Percentiles rank a stretch among this genome's conserved stretches.
These are phyloP conservation scores for Bombus turneri DNA, from an alignment of 1,140 invertebrate genomes.

Conservation along the genomic window DNA sequence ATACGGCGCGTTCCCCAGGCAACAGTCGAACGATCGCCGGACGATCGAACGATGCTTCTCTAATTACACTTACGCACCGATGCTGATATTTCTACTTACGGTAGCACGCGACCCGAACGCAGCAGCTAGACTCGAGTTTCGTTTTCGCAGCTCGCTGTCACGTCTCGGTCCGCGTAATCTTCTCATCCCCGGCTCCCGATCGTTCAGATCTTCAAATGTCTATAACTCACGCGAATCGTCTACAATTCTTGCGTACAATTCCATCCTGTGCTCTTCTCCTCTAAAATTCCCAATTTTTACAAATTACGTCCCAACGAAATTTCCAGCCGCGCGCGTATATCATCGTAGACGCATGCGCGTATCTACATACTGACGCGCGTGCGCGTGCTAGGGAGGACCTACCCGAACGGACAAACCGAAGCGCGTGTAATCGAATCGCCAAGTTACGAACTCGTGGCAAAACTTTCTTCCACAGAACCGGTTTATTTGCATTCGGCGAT, in stretches of 20 bases:
- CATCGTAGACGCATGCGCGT: no score
- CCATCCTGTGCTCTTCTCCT: background rate
- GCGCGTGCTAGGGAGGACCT: background rate
- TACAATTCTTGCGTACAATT: conserved; percentile 1
- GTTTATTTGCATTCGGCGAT: no score
- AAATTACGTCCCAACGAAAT: conserved; percentile 2
- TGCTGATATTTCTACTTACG: background rate
- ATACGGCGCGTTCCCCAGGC: no score
- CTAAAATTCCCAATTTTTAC: conserved; percentile 13
- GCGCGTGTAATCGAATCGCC: no score
- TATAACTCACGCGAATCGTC: background rate
- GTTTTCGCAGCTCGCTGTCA: conserved; percentile 15
- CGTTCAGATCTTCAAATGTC: conserved; percentile 9
- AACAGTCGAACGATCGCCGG: background rate
- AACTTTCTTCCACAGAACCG: no score
- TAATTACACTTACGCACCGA: background rate
- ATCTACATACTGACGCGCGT: no score
- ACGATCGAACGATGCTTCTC: conserved; percentile 4
- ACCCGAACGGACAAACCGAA: no score
- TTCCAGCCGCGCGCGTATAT: background rate
- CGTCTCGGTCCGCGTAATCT: conserved; percentile 7
- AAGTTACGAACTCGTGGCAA: no score
- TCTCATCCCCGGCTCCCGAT: conserved; percentile 2
- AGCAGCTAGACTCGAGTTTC: conserved; percentile 9
- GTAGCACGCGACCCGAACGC: no score